A percentile compares a stretch with the other conserved stretches of the same genome.
Conservation (phyloP, 2,797 vertebrate species). For the Remorina albescens region DNA sequence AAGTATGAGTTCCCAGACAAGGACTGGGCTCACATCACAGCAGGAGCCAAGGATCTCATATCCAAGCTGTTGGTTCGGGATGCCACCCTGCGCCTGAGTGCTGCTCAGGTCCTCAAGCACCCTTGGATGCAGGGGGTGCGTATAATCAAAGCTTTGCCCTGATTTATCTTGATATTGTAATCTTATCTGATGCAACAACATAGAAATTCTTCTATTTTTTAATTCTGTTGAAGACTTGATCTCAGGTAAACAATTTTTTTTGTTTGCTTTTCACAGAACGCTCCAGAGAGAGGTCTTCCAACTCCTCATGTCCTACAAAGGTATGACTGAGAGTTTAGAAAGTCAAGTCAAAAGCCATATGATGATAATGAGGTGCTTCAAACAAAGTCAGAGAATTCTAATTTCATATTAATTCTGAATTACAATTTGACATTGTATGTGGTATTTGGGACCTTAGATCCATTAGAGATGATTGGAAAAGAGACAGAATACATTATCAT, state of each 20-base stretch:
- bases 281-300: conserved; percentile 94
- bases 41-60: conserved; percentile 95
- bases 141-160: conserved; percentile 39
- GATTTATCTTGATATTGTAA: neutral
- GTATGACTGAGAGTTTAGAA: conserved; percentile 74
- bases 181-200: neutral
- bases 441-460: neutral
- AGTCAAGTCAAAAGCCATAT: neutral
- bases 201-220: neutral
- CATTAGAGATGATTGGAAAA: neutral
- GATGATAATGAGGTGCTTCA: neutral
- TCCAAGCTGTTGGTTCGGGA: conserved; percentile 95
- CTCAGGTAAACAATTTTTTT: neutral
- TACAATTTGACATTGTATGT: neutral
- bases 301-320: conserved; percentile 96
- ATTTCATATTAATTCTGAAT: neutral
- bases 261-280: conserved; percentile 84
- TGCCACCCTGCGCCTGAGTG: conserved; percentile 93
- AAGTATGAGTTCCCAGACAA: conserved; percentile 96
- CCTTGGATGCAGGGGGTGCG: conserved; percentile 95
- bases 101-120: conserved; percentile 94
- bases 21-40: conserved; percentile 96
- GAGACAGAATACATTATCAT: neutral
- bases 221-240: neutral
- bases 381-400: neutral